These are phyloP conservation scores for Thunnus maccoyii DNA, from an alignment of 2,113 vertebrate genomes.

Conservation along the genomic window DNA sequence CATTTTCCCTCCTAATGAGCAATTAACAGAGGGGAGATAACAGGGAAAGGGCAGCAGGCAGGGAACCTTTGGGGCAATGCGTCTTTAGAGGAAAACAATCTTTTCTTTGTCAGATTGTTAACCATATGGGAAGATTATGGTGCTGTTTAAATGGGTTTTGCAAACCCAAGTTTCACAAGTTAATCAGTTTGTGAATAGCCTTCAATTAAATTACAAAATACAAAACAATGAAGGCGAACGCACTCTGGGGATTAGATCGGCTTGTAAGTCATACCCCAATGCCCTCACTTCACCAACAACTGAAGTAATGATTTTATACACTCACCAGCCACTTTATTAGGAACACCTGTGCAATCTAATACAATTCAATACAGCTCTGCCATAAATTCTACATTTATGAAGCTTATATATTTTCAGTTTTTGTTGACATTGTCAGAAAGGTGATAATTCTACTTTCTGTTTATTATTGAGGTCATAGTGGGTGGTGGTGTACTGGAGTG, in stretches of 20 bases:
- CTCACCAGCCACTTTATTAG: too few species aligned
- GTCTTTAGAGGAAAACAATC: conserved; percentile 40
- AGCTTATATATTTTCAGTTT: too few species aligned
- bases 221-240: conserved; percentile 7
- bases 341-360: too few species aligned
- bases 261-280: neutral
- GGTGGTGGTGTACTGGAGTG: too few species aligned
- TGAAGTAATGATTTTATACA: conserved; percentile 25
- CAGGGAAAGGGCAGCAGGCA: conserved; percentile 45
- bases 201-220: conserved; percentile 24
- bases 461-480: too few species aligned
- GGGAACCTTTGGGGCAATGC: conserved; percentile 13
- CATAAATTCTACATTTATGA: too few species aligned
- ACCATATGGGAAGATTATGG: conserved; percentile 10
- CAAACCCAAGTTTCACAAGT: conserved; percentile 25
- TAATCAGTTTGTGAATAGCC: conserved; percentile 33
- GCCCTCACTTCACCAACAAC: conserved; percentile 1
- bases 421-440: too few species aligned
- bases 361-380: too few species aligned
- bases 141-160: conserved; percentile 14
- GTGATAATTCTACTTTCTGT: too few species aligned
- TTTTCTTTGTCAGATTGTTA: conserved; percentile 48
- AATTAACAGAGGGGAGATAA: conserved; percentile 71
- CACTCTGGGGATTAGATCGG: conserved; percentile 6
- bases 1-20: conserved; percentile 74